Conservation (phyloP, 2,113 vertebrate genomes). For the Seriola aureovittata region DNA sequence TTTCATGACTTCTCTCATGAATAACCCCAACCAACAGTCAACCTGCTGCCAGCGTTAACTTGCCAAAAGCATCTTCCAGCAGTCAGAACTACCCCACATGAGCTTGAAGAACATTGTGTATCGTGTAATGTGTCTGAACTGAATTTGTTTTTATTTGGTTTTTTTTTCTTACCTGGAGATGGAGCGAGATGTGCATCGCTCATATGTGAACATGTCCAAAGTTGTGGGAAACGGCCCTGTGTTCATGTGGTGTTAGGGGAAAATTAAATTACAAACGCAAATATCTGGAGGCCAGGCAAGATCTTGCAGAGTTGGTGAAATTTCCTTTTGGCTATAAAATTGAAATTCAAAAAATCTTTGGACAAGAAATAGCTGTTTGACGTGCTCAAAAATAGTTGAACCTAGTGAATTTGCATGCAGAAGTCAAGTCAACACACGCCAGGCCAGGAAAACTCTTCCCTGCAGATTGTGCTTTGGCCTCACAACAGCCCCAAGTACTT, state of each 20-base stretch:
- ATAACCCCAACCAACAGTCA: slow-evolving; percentile 35
- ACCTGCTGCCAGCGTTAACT: slow-evolving; percentile 61
- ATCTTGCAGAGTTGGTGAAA: slow-evolving; percentile 38
- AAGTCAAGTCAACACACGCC: neutral
- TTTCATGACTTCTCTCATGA: slow-evolving; percentile 44
- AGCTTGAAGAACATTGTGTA: slow-evolving; percentile 73
- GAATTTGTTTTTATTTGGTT: neutral
- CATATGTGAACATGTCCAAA: slow-evolving; percentile 49
- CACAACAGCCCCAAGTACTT: slow-evolving; percentile 30
- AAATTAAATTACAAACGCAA: slow-evolving; percentile 39
- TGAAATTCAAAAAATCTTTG: neutral
- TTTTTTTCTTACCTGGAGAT: slow-evolving; percentile 45
- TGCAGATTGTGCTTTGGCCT: slow-evolving; percentile 48
- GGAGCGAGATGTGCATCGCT: slow-evolving; percentile 34
- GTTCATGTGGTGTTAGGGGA: slow-evolving; percentile 57
- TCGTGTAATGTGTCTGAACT: slow-evolving; percentile 51
- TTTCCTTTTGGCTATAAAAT: neutral
- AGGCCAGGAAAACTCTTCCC: slow-evolving; percentile 1
- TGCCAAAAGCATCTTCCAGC: slow-evolving; percentile 75
- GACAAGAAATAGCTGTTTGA: neutral
- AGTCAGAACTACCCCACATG: slow-evolving; percentile 54
- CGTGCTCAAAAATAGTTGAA: neutral
- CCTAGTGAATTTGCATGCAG: slow-evolving; percentile 29
- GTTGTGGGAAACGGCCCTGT: slow-evolving; percentile 31
- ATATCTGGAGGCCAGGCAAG: slow-evolving; percentile 25